Base-by-base conservation (phyloP, 2,797 vertebrate species). In the Telmatherina bonti region DNA sequence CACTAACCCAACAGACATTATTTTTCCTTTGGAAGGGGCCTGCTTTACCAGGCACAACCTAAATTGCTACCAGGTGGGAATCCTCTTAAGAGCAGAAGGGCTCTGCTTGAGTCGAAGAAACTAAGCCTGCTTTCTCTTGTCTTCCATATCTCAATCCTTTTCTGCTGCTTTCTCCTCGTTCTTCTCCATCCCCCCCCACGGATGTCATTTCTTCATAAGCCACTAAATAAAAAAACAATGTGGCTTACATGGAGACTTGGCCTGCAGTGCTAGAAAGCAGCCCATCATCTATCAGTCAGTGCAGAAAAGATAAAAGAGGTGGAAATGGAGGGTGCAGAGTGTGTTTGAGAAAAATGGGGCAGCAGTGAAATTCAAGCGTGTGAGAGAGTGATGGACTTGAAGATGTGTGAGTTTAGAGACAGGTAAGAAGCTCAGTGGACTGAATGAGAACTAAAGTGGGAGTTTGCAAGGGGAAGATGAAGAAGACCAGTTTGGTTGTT, bases 61-160 rank as follows among this genome's bases (percentile, higher is more conserved):
- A 92, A 93, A 94, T 93, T 84, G 84, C 81, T 91, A 83, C 87
- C 92, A 94, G 92, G 89, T 94, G 91, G 85, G 88, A 89, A 84
- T 86, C 84, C 72, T 77, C 85, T 80, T 71, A 83, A 72, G 77
- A 83, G 82, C 67, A 85, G 65, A 70, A 67, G 63, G 56, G 22
- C 45, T 70, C 43, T 11, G 78, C 43, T 72, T 51, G 73, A 81
- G 70, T 72, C 84, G 67, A 43, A 10, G 3, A 8, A 47, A 73
- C 69, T 62, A n/a, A 31, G 81, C 56, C 70, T 72, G 52, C 72
- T 66, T 62, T 60, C 76, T 76, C 76, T 78, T 67, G 79, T 89
- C 82, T 76, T 62, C 57, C 61, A 75, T 76, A 60, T 66, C 70
- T 76, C 38, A 45, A 43, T 72, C 63, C 51, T 35, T 74, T 36